Conservation (phyloP, 2,888 invertebrate genomes). For the Seira musarum region DNA sequence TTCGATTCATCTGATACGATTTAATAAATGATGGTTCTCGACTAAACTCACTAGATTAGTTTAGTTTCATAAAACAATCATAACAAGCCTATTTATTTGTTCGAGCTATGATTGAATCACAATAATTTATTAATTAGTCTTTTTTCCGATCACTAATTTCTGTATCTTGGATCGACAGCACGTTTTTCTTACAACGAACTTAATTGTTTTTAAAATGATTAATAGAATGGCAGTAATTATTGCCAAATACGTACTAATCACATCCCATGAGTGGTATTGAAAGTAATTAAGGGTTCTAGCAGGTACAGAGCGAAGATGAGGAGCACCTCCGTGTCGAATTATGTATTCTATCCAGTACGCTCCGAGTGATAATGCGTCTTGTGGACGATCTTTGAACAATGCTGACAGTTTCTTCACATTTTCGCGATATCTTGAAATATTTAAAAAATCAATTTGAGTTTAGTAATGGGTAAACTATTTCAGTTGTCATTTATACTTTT, state of each 20-base stretch:
- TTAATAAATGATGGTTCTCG: no score
- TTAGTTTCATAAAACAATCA: no score
- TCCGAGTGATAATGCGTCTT: slow-evolving; percentile 45
- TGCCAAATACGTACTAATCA: slow-evolving; percentile 45
- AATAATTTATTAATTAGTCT: no score
- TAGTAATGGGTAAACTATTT: neutral
- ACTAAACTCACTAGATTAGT: no score
- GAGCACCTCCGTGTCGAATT: slow-evolving; percentile 64
- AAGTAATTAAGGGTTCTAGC: slow-evolving; percentile 61
- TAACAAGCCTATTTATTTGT: no score
- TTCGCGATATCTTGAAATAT: slow-evolving; percentile 41
- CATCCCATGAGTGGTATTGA: slow-evolving; percentile 67
- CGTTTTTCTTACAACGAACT: no score
- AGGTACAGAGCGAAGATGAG: slow-evolving; percentile 66
- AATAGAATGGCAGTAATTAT: slow-evolving; percentile 9
- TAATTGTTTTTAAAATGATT: no score
- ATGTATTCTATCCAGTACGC: slow-evolving; percentile 60
- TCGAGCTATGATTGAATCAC: no score
- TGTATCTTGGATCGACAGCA: no score
- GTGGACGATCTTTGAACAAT: slow-evolving; percentile 47
- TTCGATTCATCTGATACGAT: no score
- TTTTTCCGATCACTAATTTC: no score
- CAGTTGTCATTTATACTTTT: neutral
- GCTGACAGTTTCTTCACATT: slow-evolving; percentile 46
- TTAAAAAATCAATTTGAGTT: neutral